Conservation (phyloP, 2,113 vertebrate genomes). For the Elgaria multicarinata region DNA sequence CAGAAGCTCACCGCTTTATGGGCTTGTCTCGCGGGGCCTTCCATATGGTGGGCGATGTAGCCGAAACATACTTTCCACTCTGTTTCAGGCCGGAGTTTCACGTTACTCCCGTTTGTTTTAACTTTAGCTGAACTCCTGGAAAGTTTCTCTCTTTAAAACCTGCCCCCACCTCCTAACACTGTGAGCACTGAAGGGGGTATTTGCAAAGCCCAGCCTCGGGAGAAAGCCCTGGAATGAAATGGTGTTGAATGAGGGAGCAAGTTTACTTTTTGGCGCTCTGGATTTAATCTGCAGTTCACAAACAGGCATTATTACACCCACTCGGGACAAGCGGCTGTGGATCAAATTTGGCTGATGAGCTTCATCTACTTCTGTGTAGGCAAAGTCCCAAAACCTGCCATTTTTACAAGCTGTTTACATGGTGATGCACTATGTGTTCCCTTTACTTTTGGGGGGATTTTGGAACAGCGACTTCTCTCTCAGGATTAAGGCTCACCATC, state of each 20-base stretch:
- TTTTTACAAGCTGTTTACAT: not conserved
- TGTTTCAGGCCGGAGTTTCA: slow-evolving; percentile 20
- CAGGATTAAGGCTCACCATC: no score
- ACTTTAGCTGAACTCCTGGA: slow-evolving; percentile 57
- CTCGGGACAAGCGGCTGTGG: not conserved
- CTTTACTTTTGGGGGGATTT: no score
- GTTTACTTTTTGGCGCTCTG: rapidly evolving
- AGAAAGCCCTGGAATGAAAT: not conserved
- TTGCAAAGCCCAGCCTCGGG: rapidly evolving
- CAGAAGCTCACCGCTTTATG: slow-evolving; percentile 27
- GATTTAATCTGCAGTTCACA: slow-evolving; percentile 14
- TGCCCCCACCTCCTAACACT: not conserved
- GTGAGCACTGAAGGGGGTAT: rapidly evolving
- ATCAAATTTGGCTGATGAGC: not conserved
- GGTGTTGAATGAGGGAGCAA: rapidly evolving
- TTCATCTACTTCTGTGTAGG: not conserved
- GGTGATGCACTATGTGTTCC: no score
- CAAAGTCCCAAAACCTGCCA: not conserved
- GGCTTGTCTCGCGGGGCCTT: slow-evolving; percentile 17
- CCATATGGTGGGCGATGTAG: slow-evolving; percentile 40
- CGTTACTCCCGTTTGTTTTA: slow-evolving; percentile 53
- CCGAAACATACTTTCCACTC: slow-evolving; percentile 57
- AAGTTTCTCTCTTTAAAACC: slow-evolving; percentile 39
- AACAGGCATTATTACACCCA: not conserved
- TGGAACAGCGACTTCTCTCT: no score